Evolutionary conservation across 2,797 vertebrate genomes (phyloP).

Genomic region (Tolypeutes matacus): DNA sequence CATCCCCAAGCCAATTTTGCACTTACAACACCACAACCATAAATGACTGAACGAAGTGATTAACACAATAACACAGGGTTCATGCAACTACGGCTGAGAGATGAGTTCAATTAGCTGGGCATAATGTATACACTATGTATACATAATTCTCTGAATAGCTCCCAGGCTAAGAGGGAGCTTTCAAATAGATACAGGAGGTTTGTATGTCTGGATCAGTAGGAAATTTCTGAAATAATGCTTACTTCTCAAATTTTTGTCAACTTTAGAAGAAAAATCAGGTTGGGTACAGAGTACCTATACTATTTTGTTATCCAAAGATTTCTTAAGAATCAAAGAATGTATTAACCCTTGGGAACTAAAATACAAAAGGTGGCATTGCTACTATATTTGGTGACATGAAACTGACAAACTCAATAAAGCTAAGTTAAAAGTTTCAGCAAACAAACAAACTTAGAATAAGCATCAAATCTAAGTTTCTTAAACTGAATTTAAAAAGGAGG

Average conservation of each 20-base stretch:
- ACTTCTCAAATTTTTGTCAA: constrained; percentile 39
- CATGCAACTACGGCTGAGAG: constrained; percentile 61
- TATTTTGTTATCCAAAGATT: background rate
- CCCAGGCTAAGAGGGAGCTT: background rate
- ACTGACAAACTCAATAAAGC: constrained; percentile 7
- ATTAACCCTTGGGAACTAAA: background rate
- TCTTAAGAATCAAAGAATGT: background rate
- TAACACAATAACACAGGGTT: constrained; percentile 51
- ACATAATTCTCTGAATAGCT: constrained; percentile 40
- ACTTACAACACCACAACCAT: constrained; percentile 25
- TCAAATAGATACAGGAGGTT: background rate
- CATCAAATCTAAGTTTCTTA: constrained; percentile 10
- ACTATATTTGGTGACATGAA: background rate
- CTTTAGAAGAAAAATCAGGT: constrained; percentile 9
- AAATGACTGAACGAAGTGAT: constrained; percentile 47
- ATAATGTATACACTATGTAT: background rate
- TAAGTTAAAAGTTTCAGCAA: background rate
- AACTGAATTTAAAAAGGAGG: background rate
- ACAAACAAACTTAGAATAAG: background rate
- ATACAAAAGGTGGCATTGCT: background rate
- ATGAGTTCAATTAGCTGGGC: background rate
- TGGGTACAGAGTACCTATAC: background rate
- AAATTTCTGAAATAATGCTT: background rate
- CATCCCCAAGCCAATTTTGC: background rate
- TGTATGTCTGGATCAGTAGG: background rate